Conservation (phyloP, 2,888 invertebrate genomes). For the Pterostichus niger region DNA sequence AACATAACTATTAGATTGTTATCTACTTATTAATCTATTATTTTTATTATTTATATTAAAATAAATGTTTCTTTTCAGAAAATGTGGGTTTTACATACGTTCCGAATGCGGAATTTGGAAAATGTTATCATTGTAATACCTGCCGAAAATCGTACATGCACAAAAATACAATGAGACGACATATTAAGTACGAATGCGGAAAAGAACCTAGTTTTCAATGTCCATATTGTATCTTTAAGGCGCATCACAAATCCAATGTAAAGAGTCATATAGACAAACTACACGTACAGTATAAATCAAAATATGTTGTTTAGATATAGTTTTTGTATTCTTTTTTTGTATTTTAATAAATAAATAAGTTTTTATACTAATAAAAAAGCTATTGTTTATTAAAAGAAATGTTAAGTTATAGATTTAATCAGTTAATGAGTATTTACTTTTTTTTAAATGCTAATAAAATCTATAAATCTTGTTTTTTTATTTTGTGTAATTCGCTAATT, state of each 20-base stretch:
- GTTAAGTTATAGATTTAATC: no score
- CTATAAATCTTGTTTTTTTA: no score
- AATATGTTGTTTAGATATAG: no score
- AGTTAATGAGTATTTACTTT: no score
- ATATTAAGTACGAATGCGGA: slow-evolving; percentile 75
- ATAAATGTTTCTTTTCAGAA: slow-evolving; percentile 1
- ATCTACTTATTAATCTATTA: neutral
- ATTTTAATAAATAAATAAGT: no score
- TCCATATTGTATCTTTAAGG: slow-evolving; percentile 67
- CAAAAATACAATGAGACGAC: slow-evolving; percentile 68
- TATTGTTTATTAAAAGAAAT: no score
- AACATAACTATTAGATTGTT: no score
- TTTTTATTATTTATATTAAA: neutral
- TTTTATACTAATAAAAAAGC: no score
- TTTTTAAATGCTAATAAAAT: no score
- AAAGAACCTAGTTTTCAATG: slow-evolving; percentile 75
- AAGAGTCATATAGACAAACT: slow-evolving; percentile 66
- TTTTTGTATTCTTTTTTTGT: no score
- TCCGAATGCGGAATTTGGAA: slow-evolving; percentile 60
- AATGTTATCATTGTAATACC: slow-evolving; percentile 71
- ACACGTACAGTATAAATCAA: neutral
- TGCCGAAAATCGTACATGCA: slow-evolving; percentile 70
- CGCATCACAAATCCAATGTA: slow-evolving; percentile 69
- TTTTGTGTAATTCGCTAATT: no score
- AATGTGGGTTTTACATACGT: slow-evolving; percentile 40